Percentiles rank a stretch among this genome's conserved stretches.
Evolutionary conservation across 2,888 invertebrate genomes (phyloP).

Genomic region (Andrena bucephala): DNA sequence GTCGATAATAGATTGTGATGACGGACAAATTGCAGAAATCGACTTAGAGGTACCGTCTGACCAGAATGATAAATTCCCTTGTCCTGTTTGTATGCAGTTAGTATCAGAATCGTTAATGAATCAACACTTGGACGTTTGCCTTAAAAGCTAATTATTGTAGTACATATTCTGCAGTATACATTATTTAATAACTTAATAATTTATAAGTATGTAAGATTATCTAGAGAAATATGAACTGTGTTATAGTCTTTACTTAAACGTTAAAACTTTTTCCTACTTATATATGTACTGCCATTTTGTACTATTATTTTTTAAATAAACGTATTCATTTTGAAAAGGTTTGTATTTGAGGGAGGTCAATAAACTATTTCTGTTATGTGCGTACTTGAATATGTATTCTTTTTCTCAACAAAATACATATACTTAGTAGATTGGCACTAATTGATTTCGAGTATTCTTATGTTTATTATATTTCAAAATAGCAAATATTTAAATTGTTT

Average conservation of each 20-base stretch:
- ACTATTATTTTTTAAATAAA: conserved; percentile 32
- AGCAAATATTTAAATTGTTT: conserved; percentile 8
- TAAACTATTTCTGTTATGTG: background rate
- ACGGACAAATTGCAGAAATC: conserved; percentile 76
- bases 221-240: background rate
- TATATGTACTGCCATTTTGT: conserved; percentile 11
- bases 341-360: background rate
- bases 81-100: conserved; percentile 88
- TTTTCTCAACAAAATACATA: background rate
- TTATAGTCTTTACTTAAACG: conserved; percentile 14
- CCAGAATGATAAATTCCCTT: conserved; percentile 85
- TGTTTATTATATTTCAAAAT: conserved; percentile 19
- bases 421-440: background rate
- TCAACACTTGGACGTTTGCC: conserved; percentile 87
- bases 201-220: background rate
- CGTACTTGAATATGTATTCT: background rate
- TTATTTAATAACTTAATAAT: conserved; percentile 1
- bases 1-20: conserved; percentile 51
- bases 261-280: conserved; percentile 4
- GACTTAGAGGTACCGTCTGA: conserved; percentile 47
- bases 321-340: background rate
- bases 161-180: background rate
- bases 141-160: conserved; percentile 44
- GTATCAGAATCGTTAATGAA: conserved; percentile 87
- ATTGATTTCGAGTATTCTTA: too few species aligned